phyloP scores from a whole-genome alignment of 2,888 invertebrate species.

The Frankliniella intonsa region DNA sequence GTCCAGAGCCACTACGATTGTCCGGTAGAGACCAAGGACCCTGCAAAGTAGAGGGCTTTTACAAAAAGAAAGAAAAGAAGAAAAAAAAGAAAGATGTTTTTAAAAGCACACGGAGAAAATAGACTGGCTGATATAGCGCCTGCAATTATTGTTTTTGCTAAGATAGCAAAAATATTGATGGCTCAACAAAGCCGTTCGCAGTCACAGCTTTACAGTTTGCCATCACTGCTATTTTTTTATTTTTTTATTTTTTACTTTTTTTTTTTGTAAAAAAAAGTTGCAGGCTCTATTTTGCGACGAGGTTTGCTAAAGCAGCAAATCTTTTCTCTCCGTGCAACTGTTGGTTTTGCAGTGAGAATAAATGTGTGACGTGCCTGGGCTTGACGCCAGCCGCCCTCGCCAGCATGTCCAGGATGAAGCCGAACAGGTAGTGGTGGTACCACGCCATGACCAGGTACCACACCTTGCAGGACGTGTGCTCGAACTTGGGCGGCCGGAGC shows the following conservation, averaged over 20 bases:
- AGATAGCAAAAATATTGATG: no score
- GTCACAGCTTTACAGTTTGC: no score
- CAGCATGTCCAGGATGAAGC: not conserved
- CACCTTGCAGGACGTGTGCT: not conserved
- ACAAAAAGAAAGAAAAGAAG: no score
- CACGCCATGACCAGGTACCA: not conserved
- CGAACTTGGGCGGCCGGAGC: not conserved
- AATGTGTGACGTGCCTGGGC: not conserved
- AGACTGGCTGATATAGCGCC: no score
- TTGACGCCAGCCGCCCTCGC: not conserved
- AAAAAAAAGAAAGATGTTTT: not conserved
- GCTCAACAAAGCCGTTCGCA: no score
- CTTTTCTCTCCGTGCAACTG: no score
- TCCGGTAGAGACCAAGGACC: not conserved
- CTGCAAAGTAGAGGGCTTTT: not conserved
- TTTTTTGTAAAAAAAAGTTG: no score
- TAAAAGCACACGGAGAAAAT: no score
- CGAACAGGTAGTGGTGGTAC: not conserved
- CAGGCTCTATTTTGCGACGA: no score
- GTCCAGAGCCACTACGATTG: not conserved
- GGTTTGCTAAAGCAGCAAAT: no score
- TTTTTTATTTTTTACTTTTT: no score
- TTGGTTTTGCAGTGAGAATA: not conserved
- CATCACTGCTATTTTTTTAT: not conserved
- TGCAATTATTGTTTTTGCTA: not conserved